Evolutionary conservation across 2,888 invertebrate genomes (phyloP), one percentile per base, ranked within the genome.

Genomic region (Tyria jacobaeae): DNA sequence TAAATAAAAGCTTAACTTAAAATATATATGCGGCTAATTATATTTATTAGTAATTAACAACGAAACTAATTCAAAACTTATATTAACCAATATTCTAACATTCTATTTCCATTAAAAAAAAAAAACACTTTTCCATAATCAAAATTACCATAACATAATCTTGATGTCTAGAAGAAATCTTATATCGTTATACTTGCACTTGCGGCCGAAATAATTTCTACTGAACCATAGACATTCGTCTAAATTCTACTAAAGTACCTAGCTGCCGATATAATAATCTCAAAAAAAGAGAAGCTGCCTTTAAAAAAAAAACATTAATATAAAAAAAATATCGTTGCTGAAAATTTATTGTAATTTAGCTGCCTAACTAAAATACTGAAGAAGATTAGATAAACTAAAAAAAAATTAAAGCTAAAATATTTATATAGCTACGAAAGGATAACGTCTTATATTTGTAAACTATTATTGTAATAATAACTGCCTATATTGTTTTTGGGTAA

Each of bases 151-250:
- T 60, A 59, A 55, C 14, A 35, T 54, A 66, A 41, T 7, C 52
- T 24, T 49, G 51, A 14, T 31, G 34, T 44, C 21, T 34, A 53
- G 27, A 17, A 60, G 41, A 57, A 56, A 60, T 55, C 39, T 24
- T 51, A 57, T 72, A 67, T 64, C 52, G 27, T 37, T 71, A 73
- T 21, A 70, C 69, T 75, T 75, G 75, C 75, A 75, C 75, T 71
- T 62, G 61, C 75, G 75, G 75, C 75, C 75, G 66, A 73, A 71
- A 69, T 60, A 62, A 57, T 21, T 72, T 65, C 61, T 51, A 64
- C 48, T 66, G 49, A 21, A 50, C 54, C 10, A 60, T 57, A 35
- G 39, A 56, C 37, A 48, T 47, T 37, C 12, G 54, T n/a, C 51
- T 35, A 47, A 47, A 17, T 25, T 31, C 37, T 2, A 41, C 17